These are phyloP conservation scores for Tillus elongatus DNA, from an alignment of 2,888 invertebrate species.

Conservation along the genomic window DNA sequence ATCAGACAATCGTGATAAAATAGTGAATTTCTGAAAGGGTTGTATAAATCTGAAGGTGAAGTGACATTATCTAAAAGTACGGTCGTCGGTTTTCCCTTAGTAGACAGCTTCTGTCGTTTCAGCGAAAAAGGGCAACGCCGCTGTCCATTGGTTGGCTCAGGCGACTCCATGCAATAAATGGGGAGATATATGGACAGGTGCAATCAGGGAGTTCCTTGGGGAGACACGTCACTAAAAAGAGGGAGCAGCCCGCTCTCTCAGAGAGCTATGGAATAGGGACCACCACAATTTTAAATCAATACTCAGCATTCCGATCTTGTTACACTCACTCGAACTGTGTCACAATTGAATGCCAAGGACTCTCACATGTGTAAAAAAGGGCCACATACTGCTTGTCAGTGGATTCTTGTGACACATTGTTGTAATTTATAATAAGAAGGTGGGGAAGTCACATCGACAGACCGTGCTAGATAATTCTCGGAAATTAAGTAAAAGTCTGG, in stretches of 20 bases:
- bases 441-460: no score
- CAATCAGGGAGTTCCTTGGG: slow-evolving; percentile 40
- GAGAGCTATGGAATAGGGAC: slow-evolving; percentile 36
- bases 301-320: slow-evolving; percentile 34
- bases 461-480: no score
- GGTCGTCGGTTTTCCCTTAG: slow-evolving; percentile 33
- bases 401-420: no score
- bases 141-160: slow-evolving; percentile 23
- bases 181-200: slow-evolving; percentile 41
- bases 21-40: slow-evolving; percentile 34
- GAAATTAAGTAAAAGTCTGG: no score
- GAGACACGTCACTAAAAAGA: slow-evolving; percentile 39
- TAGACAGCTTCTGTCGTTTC: slow-evolving; percentile 36
- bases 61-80: slow-evolving; percentile 38
- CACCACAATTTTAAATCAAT: slow-evolving; percentile 41
- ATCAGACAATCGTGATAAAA: no score
- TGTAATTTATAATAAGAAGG: no score
- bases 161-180: slow-evolving; percentile 31
- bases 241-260: no score
- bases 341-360: no score
- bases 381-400: no score
- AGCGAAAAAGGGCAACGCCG: slow-evolving; percentile 35
- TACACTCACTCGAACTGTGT: slow-evolving; percentile 19
- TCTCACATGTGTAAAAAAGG: no score
- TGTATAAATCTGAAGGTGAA: slow-evolving; percentile 38